A percentile compares a stretch with the other conserved stretches of the same genome.
These are phyloP conservation scores for Poeciliopsis retropinna DNA, from an alignment of 2,113 vertebrate genomes.

Conservation along the genomic window DNA sequence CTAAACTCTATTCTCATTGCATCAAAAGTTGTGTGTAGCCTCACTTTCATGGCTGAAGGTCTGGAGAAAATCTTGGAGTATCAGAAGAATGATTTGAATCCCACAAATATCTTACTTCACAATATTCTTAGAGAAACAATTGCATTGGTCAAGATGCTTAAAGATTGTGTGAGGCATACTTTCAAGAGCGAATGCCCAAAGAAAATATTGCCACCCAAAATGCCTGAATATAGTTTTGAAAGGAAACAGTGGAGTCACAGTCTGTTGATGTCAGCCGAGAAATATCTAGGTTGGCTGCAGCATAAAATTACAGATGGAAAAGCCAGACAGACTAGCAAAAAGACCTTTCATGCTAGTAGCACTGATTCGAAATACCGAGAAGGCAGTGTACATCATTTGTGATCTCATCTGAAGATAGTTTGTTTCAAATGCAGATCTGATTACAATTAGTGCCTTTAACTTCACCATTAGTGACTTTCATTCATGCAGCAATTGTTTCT, in stretches of 20 bases:
- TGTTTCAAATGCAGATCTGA: neutral
- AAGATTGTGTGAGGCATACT: neutral
- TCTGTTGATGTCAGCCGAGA: slow-evolving; percentile 22
- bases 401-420: neutral
- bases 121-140: neutral
- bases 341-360: neutral
- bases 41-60: slow-evolving; percentile 50
- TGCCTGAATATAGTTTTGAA: slow-evolving; percentile 17
- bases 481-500: neutral
- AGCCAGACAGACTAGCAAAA: neutral
- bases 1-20: fast-evolving
- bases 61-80: slow-evolving; percentile 36
- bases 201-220: neutral
- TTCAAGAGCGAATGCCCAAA: slow-evolving; percentile 6
- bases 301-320: fast-evolving
- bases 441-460: slow-evolving; percentile 2
- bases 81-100: slow-evolving; percentile 33
- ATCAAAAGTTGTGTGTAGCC: slow-evolving; percentile 41
- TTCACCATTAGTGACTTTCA: neutral
- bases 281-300: slow-evolving; percentile 61
- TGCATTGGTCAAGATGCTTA: neutral
- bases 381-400: slow-evolving; percentile 37
- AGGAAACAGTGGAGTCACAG: slow-evolving; percentile 69
- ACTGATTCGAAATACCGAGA: neutral
- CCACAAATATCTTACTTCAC: neutral